A percentile compares a stretch with the other conserved stretches of the same genome.
These are phyloP conservation scores for Probosciger aterrimus DNA, from an alignment of 2,113 vertebrate genomes.

Conservation along the genomic window DNA sequence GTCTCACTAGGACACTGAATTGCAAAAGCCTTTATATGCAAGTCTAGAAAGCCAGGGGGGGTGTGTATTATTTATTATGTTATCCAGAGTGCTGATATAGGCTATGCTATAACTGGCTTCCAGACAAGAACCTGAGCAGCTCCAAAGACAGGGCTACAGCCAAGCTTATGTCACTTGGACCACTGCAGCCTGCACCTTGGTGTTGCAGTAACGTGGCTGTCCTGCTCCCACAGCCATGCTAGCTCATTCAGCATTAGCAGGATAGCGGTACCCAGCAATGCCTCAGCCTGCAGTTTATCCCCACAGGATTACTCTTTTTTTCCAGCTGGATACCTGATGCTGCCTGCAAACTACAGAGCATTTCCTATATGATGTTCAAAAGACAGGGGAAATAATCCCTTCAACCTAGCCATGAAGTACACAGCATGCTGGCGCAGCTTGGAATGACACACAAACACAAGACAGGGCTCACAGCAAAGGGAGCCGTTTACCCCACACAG, in stretches of 20 bases:
- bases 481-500: not conserved
- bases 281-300: not conserved
- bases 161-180: not conserved
- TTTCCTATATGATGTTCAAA: not conserved
- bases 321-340: not conserved
- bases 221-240: not conserved
- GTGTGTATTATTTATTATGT: not conserved
- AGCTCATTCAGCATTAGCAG: not conserved
- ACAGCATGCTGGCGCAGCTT: not conserved
- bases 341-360: not conserved
- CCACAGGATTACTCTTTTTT: not conserved
- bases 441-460: not conserved
- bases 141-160: not conserved
- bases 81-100: not conserved
- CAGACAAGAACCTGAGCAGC: not conserved
- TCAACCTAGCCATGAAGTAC: not conserved
- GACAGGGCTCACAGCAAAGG: not conserved
- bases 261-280: not conserved
- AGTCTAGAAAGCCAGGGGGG: not conserved
- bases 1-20: not conserved
- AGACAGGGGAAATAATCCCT: not conserved
- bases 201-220: not conserved
- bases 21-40: not conserved
- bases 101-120: not conserved
- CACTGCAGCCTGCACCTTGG: not conserved